A percentile compares a stretch with the other conserved stretches of the same genome.
phyloP scores from a whole-genome alignment of 2,113 vertebrate species.

The Protobothrops flavoviridis region DNA sequence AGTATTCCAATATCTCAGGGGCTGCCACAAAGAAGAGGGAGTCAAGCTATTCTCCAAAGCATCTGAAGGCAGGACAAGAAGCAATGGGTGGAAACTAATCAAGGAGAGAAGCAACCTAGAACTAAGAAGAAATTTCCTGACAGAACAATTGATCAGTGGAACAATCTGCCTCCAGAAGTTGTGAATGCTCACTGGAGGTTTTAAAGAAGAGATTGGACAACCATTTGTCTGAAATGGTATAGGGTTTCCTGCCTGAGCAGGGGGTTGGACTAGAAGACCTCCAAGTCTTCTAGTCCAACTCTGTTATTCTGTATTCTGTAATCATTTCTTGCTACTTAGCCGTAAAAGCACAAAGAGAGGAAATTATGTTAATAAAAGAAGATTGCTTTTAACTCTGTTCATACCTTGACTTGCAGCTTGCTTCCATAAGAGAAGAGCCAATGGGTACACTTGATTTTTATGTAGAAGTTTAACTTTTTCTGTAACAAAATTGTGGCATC shows the following conservation, averaged over 20 bases:
- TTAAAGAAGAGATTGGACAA: not conserved
- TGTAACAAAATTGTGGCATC: conserved; percentile 42
- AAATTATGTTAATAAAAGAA: conserved; percentile 7
- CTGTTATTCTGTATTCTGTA: not conserved
- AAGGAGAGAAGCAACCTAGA: too few species aligned
- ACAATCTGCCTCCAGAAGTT: too few species aligned
- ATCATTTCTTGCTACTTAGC: not conserved
- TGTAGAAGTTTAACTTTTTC: conserved; percentile 60
- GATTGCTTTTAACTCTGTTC: conserved; percentile 22
- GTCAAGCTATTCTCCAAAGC: too few species aligned
- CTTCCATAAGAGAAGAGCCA: conserved; percentile 67
- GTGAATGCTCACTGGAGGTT: not conserved
- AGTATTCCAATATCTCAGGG: too few species aligned
- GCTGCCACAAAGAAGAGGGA: too few species aligned
- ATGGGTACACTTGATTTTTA: conserved; percentile 61
- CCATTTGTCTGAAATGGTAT: not conserved
- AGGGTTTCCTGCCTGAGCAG: not conserved
- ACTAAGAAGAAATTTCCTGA: too few species aligned
- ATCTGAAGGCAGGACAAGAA: too few species aligned
- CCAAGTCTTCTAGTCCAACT: not conserved
- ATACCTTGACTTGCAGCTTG: conserved; percentile 68
- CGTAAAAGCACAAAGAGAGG: not conserved
- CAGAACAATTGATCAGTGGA: too few species aligned
- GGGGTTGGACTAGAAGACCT: not conserved
- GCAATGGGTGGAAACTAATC: too few species aligned